Evolutionary conservation across 2,113 vertebrate genomes (phyloP).

Genomic region (Crypturellus undulatus): DNA sequence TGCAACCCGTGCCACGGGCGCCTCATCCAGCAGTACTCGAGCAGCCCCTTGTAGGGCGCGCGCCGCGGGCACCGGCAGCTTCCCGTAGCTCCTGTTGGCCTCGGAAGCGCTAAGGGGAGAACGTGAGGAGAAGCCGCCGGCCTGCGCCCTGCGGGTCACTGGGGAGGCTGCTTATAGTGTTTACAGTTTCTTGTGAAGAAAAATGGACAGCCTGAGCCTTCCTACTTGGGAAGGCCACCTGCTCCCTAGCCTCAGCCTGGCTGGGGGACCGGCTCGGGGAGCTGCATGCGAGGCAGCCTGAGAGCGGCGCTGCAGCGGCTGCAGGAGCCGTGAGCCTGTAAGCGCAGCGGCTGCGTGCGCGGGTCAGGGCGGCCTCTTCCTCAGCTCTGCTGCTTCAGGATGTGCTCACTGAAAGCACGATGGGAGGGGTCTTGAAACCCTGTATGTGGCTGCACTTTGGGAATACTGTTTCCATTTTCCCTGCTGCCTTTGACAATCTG

Average conservation of each 20-base stretch:
- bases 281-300: fast-evolving
- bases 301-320: not conserved
- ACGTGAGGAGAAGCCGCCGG: not conserved
- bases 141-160: not conserved
- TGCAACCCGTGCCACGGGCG: constrained; percentile 83
- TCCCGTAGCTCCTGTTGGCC: not conserved
- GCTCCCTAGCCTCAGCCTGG: not conserved
- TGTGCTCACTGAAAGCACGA: not conserved
- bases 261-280: not conserved
- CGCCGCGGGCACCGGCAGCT: fast-evolving
- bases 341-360: too few species aligned
- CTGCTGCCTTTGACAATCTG: fast-evolving
- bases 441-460: not conserved
- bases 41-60: constrained; percentile 79
- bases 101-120: not conserved
- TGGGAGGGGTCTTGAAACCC: fast-evolving
- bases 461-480: not conserved
- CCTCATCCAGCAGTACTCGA: constrained; percentile 87
- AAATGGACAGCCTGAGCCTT: not conserved
- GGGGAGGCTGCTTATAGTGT: not conserved
- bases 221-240: not conserved
- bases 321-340: not conserved
- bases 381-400: fast-evolving
- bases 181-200: not conserved
- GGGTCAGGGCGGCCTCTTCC: not conserved